Conservation (phyloP, 2,113 vertebrate species). For the Brachypteracias leptosomus region DNA sequence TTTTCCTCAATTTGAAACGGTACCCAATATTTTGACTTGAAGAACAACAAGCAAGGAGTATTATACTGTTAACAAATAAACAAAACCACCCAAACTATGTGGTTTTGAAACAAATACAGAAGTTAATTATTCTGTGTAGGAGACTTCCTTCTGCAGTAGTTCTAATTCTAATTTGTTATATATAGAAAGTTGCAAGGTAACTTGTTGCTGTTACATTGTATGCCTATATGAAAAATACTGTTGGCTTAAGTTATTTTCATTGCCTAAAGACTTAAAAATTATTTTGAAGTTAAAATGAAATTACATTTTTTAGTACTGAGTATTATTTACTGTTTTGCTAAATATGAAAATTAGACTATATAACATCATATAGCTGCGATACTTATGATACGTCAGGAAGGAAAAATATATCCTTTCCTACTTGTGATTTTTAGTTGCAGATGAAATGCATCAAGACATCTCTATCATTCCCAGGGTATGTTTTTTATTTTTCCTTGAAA, state of each 20-base stretch:
- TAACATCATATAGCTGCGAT: neutral
- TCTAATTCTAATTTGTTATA: neutral
- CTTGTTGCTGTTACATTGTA: neutral
- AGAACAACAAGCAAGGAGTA: neutral
- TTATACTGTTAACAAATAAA: neutral
- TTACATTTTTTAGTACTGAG: neutral
- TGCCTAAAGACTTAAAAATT: neutral
- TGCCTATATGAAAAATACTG: neutral
- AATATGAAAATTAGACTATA: neutral
- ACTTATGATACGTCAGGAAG: neutral
- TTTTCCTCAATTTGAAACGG: neutral
- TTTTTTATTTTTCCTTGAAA: neutral
- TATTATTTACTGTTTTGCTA: neutral
- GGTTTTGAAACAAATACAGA: neutral
- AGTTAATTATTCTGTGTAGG: neutral
- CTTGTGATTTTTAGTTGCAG: neutral
- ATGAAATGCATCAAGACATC: neutral
- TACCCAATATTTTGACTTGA: neutral
- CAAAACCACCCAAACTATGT: neutral
- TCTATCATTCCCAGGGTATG: neutral
- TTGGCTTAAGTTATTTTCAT: neutral
- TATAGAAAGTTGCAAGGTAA: neutral
- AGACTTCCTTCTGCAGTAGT: neutral
- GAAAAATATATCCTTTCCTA: neutral
- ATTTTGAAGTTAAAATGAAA: neutral